Evolutionary conservation across 2,888 invertebrate species (phyloP).

Genomic region (Cantharis nigra): DNA sequence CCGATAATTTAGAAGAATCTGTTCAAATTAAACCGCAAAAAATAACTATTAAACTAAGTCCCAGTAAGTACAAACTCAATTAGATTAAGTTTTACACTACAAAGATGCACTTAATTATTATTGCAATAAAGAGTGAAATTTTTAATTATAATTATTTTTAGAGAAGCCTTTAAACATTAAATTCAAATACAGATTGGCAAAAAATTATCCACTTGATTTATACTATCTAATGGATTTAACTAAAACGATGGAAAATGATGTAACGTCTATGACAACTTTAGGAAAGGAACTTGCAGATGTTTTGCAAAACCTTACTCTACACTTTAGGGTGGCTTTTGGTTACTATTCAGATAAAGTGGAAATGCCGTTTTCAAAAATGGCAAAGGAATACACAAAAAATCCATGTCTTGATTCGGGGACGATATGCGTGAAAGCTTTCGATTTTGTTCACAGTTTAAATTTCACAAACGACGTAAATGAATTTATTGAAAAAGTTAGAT

Average conservation of each 20-base stretch:
- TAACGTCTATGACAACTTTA: conserved; percentile 73
- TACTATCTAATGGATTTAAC: conserved; percentile 93
- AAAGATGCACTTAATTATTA: no score
- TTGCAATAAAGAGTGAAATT: no score
- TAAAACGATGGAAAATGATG: conserved; percentile 87
- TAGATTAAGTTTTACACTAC: no score
- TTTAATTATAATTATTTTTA: conserved; percentile 42
- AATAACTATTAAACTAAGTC: conserved; percentile 63
- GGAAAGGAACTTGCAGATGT: conserved; percentile 65
- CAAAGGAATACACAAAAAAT: conserved; percentile 56
- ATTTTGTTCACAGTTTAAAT: conserved; percentile 76
- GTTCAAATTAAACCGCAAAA: conserved; percentile 72
- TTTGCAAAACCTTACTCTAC: conserved; percentile 69
- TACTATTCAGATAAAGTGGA: conserved; percentile 79
- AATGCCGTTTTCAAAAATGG: conserved; percentile 71
- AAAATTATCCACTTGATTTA: conserved; percentile 84
- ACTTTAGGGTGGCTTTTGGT: conserved; percentile 76
- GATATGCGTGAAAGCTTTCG: conserved; percentile 78
- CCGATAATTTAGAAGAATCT: conserved; percentile 55
- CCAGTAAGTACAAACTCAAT: conserved; percentile 57
- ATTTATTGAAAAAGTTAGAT: conserved; percentile 56
- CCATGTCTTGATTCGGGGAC: conserved; percentile 63
- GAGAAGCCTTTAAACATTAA: conserved; percentile 65
- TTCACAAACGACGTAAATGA: conserved; percentile 60
- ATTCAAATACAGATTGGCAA: conserved; percentile 75